Conservation (phyloP, 1,140 invertebrate species). For the Drosophila orosa region DNA sequence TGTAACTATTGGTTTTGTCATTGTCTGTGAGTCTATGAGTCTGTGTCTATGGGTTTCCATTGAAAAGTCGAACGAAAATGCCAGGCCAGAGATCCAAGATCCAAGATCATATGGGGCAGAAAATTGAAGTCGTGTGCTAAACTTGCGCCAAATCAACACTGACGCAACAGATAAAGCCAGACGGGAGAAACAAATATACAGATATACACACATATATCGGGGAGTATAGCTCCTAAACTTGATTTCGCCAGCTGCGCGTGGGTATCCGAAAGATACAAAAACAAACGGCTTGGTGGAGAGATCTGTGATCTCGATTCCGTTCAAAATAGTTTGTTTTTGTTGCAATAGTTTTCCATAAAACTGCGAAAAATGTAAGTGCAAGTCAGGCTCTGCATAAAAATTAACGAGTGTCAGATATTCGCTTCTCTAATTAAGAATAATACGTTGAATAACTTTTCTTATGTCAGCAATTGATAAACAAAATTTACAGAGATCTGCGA, state of each 20-base stretch:
- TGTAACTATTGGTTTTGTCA: constrained; percentile 13
- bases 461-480: constrained; percentile 25
- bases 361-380: constrained; percentile 32
- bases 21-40: constrained; percentile 1
- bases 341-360: constrained; percentile 53
- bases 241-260: constrained; percentile 65
- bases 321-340: constrained; percentile 33
- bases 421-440: constrained; percentile 51
- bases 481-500: constrained; percentile 6
- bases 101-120: constrained; percentile 47
- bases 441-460: constrained; percentile 22
- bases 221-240: constrained; percentile 37
- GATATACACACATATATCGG: not conserved
- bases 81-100: constrained; percentile 26
- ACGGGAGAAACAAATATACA: constrained; percentile 4
- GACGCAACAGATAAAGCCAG: constrained; percentile 31
- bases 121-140: constrained; percentile 48
- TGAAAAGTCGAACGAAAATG: constrained; percentile 42
- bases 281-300: constrained; percentile 13
- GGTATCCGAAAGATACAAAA: constrained; percentile 41
- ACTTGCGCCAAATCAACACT: constrained; percentile 48
- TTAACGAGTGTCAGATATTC: constrained; percentile 10
- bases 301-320: constrained; percentile 44
- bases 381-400: constrained; percentile 3
- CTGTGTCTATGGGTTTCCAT: constrained; percentile 36